Conservation (phyloP, 2,888 invertebrate genomes). For the Pantelozetes paolii region DNA sequence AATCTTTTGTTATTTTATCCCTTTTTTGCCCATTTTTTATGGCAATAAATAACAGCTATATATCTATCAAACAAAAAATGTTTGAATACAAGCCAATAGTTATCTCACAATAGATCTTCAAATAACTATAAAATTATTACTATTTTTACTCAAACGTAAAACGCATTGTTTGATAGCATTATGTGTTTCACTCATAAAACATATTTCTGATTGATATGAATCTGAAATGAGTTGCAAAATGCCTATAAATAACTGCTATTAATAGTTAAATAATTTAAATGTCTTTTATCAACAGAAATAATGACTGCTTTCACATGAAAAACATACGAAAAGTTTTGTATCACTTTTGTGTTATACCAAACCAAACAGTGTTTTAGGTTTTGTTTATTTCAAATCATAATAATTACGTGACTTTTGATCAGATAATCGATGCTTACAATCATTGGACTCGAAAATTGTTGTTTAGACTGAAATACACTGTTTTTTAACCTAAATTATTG, state of each 20-base stretch:
- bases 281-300: background rate
- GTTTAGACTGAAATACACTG: background rate
- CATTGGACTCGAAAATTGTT: background rate
- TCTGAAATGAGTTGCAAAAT: background rate
- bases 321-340: background rate
- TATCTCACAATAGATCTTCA: background rate
- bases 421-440: background rate
- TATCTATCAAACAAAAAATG: background rate
- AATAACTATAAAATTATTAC: background rate
- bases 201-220: background rate
- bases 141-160: background rate
- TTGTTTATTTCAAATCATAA: background rate
- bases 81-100: background rate
- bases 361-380: background rate
- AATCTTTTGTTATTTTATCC: background rate
- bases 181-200: background rate
- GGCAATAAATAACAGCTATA: background rate
- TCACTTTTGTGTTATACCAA: background rate
- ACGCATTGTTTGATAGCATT: background rate
- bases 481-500: background rate
- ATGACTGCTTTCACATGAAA: background rate
- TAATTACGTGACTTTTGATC: constrained; percentile 2
- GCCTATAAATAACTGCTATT: background rate
- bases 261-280: background rate
- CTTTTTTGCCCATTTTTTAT: background rate